Percentiles rank a stretch among this genome's conserved stretches.
phyloP scores from a whole-genome alignment of 2,113 vertebrate species.

The Anseranas semipalmata region DNA sequence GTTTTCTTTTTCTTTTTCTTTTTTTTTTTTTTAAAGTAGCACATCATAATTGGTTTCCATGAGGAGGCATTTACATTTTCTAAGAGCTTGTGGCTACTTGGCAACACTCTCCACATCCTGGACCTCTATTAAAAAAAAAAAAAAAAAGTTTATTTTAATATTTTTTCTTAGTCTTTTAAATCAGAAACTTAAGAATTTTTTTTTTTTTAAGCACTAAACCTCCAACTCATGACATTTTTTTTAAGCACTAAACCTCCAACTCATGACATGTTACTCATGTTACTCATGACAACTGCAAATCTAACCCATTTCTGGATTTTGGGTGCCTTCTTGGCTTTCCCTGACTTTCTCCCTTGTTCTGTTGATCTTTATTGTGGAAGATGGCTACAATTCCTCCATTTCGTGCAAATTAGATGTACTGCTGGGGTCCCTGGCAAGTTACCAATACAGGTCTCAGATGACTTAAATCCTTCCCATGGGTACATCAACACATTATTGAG shows the following conservation, averaged over 20 bases:
- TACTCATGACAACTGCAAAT: neutral
- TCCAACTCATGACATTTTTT: neutral
- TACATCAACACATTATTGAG: constrained; percentile 56
- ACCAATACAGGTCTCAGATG: constrained; percentile 51
- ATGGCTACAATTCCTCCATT: neutral
- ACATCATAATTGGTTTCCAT: neutral
- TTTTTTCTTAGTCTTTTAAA: neutral
- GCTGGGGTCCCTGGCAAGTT: constrained; percentile 42
- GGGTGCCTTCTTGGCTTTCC: neutral
- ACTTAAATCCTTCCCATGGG: constrained; percentile 57
- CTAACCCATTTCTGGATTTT: neutral
- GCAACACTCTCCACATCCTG: neutral
- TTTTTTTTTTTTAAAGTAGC: neutral
- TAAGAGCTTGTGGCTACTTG: neutral
- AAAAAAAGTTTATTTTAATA: neutral
- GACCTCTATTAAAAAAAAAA: neutral
- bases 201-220: neutral
- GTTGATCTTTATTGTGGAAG: neutral
- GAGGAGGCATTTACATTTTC: neutral
- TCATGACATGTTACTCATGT: no score
- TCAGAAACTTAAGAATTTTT: neutral
- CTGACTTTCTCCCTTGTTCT: neutral
- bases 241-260: neutral
- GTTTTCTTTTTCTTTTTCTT: neutral
- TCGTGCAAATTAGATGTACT: neutral